Base-by-base conservation (phyloP, 2,113 vertebrate species). In the Pseudorectes ferrugineus region DNA sequence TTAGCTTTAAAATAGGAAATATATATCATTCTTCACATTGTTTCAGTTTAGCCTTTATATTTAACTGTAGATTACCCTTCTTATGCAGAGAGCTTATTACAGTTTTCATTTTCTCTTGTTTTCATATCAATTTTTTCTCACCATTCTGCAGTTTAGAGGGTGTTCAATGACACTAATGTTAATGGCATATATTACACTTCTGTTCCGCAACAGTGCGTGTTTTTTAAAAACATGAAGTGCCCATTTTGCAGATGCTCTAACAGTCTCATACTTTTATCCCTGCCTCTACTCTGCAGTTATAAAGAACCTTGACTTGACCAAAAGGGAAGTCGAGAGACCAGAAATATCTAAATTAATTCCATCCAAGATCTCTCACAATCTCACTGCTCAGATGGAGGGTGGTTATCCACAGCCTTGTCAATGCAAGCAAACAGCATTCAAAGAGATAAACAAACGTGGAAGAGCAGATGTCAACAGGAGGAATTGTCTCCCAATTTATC, bases 171-270 rank as follows among this genome's bases (percentile, higher is more conserved):
- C 97, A 96, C 94, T 97, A 92, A 96, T 92, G 94, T 92, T 97
- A 98, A 97, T 93, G 92, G 86, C 80, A 92, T 93, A 94, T 97
- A 97, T 97, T 95, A 96, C 25, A 61, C 95, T 97, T 97, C 95
- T 97, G 97, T 97, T 98, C 96, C 95, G 94, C 90, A 92, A 95
- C 85, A 95, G 71, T 93, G 95, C 85, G 20, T 29, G 23, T 93
- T 97, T 98, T 97, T 96, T 96, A 97, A 97, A 97, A 96, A 87
- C 68, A 92, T 94, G 80, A 97, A 97, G 72, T 94, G 95, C 90
- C 95, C 96, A 96, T 97, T 98, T 97, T 97, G 93, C 97, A 97
- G 97, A 97, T 97, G 95, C 76, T 97, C 95, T 68, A 33, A 93
- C 46, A 94, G 92, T 57, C 88, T 95, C 80, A 58, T 66, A 88